Evolutionary conservation across 1,140 invertebrate genomes (phyloP).

Genomic region (Drosophila ficusphila): DNA sequence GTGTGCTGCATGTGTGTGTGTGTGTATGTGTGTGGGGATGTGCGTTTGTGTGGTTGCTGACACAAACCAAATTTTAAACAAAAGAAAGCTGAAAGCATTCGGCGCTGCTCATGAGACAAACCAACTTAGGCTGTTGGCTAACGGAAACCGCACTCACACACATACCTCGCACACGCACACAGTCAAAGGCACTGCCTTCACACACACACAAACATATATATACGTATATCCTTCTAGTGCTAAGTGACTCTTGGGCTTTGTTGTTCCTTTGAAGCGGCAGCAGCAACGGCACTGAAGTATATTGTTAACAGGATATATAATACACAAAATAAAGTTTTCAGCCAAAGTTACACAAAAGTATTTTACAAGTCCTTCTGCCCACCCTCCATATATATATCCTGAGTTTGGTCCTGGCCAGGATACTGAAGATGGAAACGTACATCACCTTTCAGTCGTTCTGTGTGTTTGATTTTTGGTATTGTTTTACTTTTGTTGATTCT

Average conservation of each 20-base stretch:
- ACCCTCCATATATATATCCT: neutral
- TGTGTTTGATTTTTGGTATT: constrained; percentile 81
- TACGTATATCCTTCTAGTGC: constrained; percentile 46
- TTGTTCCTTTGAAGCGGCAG: constrained; percentile 75
- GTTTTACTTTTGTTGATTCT: constrained; percentile 78
- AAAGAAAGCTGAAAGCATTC: constrained; percentile 70
- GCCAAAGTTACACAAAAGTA: constrained; percentile 83
- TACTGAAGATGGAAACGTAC: constrained; percentile 39
- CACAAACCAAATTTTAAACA: constrained; percentile 83
- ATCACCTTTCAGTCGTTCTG: constrained; percentile 73
- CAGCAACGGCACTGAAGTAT: constrained; percentile 68
- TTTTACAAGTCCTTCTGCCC: constrained; percentile 70
- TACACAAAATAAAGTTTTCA: constrained; percentile 83
- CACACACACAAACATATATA: constrained; percentile 37
- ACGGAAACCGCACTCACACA: constrained; percentile 79
- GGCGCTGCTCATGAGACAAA: constrained; percentile 73
- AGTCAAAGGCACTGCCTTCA: neutral
- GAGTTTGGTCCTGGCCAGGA: constrained; percentile 1
- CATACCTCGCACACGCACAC: constrained; percentile 15
- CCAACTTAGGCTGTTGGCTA: constrained; percentile 75
- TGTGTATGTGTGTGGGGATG: constrained; percentile 34
- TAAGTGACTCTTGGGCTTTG: constrained; percentile 79
- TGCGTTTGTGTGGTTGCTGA: constrained; percentile 78
- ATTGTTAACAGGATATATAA: constrained; percentile 83
- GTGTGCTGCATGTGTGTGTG: constrained; percentile 45